phyloP scores from a whole-genome alignment of 2,888 invertebrate species.

The Macrosiphum euphorbiae region DNA sequence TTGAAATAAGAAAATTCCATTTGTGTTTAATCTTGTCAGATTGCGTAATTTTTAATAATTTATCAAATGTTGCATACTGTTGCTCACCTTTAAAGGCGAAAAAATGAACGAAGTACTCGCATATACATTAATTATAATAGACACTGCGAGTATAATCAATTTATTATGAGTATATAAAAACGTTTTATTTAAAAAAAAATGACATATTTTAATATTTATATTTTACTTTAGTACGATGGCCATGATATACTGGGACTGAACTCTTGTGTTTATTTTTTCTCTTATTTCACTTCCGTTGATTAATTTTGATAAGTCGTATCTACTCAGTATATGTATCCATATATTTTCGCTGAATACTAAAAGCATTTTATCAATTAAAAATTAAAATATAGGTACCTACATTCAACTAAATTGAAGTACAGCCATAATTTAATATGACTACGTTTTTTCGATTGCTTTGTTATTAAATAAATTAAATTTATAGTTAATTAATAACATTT shows the following conservation, averaged over 20 bases:
- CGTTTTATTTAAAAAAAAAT: neutral
- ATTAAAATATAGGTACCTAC: neutral
- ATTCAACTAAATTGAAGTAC: neutral
- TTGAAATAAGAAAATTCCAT: neutral
- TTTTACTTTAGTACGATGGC: neutral
- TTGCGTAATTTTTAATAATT: neutral
- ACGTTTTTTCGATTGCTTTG: neutral
- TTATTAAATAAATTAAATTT: neutral
- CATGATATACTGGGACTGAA: neutral
- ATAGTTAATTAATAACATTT: neutral
- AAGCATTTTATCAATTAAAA: neutral
- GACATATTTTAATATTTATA: neutral
- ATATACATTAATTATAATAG: neutral
- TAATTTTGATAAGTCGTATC: neutral
- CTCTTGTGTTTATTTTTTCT: neutral
- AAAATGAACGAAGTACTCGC: neutral
- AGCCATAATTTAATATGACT: neutral
- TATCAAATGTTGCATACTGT: neutral
- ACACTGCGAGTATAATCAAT: neutral
- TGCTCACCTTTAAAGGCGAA: neutral
- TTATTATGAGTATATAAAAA: neutral
- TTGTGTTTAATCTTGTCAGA: neutral
- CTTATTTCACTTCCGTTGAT: neutral
- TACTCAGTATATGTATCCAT: no score
- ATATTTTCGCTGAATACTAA: neutral